phyloP scores from a whole-genome alignment of 2,797 vertebrate species.

The Crax fasciolata region DNA sequence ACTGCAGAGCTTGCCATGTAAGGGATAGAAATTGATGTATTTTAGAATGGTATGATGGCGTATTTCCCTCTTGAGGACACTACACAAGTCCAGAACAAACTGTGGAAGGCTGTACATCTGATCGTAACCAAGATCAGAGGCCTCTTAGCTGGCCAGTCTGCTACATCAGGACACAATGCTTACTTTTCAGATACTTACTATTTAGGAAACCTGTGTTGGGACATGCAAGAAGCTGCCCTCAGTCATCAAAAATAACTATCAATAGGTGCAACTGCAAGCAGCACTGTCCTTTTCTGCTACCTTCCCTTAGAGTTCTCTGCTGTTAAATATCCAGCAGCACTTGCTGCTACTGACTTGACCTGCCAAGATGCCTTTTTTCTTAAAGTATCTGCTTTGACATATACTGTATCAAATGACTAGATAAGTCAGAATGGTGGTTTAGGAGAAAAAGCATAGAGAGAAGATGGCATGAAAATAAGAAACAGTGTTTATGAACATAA shows the following conservation, averaged over 20 bases:
- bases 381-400: background rate
- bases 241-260: background rate
- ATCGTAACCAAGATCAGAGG: background rate
- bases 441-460: background rate
- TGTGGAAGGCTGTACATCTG: background rate
- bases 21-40: background rate
- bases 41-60: background rate
- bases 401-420: background rate
- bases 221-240: background rate
- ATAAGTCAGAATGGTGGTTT: background rate
- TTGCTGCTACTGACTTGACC: background rate
- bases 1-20: background rate
- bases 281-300: background rate
- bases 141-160: background rate
- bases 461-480: background rate
- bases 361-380: background rate
- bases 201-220: background rate
- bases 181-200: background rate
- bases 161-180: background rate
- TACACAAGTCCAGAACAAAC: background rate
- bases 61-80: background rate
- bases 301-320: background rate
- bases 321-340: background rate
- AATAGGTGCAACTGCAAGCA: fast-evolving
- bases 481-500: background rate